Evolutionary conservation across 2,113 vertebrate genomes (phyloP).

Genomic region (Ictidomys tridecemlineatus): DNA sequence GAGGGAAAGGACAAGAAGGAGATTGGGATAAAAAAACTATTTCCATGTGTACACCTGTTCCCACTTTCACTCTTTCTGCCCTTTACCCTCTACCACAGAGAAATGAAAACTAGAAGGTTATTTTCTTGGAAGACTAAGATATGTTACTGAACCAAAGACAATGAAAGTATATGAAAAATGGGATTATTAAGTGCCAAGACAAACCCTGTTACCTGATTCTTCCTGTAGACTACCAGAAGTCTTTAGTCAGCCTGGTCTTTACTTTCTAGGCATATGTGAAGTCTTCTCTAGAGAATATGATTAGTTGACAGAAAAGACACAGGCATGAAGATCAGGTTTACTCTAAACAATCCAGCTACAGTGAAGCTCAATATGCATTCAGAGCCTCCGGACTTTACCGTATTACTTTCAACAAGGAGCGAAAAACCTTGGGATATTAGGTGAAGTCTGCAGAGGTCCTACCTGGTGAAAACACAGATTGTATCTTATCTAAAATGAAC

Average conservation of each 20-base stretch:
- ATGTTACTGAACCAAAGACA: neutral
- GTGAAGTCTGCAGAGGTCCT: neutral
- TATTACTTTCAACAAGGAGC: neutral
- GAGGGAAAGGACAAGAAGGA: neutral
- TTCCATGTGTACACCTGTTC: neutral
- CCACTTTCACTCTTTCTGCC: neutral
- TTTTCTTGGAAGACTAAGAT: neutral
- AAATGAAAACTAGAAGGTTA: neutral
- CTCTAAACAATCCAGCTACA: neutral
- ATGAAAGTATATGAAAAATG: neutral
- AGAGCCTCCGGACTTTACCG: neutral
- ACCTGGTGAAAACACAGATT: neutral
- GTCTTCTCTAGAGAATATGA: neutral
- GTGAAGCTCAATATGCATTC: neutral
- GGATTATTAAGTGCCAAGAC: neutral
- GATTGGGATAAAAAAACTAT: neutral
- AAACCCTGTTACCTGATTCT: neutral
- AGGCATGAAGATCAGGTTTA: neutral
- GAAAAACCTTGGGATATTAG: neutral
- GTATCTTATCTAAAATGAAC: constrained; percentile 8
- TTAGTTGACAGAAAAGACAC: neutral
- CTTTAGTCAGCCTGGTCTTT: neutral
- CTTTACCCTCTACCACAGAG: neutral
- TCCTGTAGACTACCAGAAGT: neutral
- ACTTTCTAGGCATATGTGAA: neutral